Conservation (phyloP, 2,888 invertebrate genomes). For the Ephialtes manifestator region DNA sequence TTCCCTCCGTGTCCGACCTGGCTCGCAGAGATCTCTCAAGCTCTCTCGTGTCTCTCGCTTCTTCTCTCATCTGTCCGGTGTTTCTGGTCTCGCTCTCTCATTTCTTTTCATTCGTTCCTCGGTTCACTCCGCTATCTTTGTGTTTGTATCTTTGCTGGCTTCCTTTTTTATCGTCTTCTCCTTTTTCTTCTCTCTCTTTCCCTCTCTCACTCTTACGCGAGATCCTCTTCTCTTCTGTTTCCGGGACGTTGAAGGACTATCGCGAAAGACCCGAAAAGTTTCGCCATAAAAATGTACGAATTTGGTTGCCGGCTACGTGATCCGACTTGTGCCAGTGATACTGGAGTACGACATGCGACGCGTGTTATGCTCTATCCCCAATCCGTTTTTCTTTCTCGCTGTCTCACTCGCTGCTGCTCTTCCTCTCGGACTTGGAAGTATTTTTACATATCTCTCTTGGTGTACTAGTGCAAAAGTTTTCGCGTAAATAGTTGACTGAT, state of each 20-base stretch:
- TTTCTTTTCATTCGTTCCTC: conserved; percentile 53
- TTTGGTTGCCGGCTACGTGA: conserved; percentile 66
- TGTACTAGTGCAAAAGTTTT: conserved; percentile 32
- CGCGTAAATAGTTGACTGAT: conserved; percentile 33
- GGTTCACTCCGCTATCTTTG: conserved; percentile 40
- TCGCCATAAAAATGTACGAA: conserved; percentile 67
- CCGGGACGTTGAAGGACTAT: conserved; percentile 64
- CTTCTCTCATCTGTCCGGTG: conserved; percentile 27
- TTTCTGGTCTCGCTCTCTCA: conserved; percentile 41
- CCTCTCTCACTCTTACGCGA: conserved; percentile 30
- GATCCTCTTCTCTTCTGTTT: conserved; percentile 49
- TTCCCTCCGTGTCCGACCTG: conserved; percentile 57
- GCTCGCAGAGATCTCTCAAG: conserved; percentile 44
- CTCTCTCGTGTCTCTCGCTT: conserved; percentile 24
- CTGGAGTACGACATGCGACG: conserved; percentile 39
- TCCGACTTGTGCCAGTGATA: conserved; percentile 57
- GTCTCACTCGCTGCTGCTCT: conserved; percentile 14
- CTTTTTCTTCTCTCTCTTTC: conserved; percentile 20
- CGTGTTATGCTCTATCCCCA: conserved; percentile 52
- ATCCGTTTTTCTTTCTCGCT: conserved; percentile 49
- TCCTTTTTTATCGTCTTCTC: conserved; percentile 46
- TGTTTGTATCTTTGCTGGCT: conserved; percentile 6
- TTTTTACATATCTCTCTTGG: conserved; percentile 18
- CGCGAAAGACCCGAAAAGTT: conserved; percentile 62
- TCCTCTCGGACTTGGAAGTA: conserved; percentile 40